A percentile compares a stretch with the other conserved stretches of the same genome.
phyloP scores from a whole-genome alignment of 2,797 vertebrate species.

The Xiphophorus birchmanni region DNA sequence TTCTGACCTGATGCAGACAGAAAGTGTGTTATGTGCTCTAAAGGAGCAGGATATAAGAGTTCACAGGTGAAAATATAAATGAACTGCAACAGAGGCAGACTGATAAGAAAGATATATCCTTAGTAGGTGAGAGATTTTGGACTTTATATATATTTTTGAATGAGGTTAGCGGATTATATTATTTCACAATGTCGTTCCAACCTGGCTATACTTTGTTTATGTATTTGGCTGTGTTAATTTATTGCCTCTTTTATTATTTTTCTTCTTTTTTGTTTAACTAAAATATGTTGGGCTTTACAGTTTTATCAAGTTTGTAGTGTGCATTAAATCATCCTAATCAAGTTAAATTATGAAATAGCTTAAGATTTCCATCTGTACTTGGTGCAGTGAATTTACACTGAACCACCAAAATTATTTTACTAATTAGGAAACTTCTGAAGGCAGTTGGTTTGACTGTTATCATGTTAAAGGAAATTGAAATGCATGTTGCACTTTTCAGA shows the following conservation, averaged over 20 bases:
- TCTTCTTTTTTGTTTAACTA: not conserved
- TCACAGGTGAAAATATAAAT: not conserved
- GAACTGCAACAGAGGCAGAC: not conserved
- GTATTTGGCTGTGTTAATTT: not conserved
- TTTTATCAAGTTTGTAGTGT: not conserved
- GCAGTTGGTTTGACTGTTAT: not conserved
- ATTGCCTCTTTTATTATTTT: not conserved
- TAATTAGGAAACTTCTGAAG: not conserved
- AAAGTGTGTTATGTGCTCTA: not conserved
- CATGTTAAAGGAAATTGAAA: not conserved
- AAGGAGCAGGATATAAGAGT: not conserved
- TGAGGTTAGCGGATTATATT: not conserved
- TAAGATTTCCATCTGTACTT: not conserved
- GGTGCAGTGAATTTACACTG: not conserved
- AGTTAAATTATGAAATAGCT: not conserved
- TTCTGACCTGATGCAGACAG: not conserved
- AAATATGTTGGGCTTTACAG: not conserved
- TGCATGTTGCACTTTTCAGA: not conserved
- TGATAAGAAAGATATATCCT: not conserved
- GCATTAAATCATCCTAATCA: not conserved
- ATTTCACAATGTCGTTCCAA: not conserved
- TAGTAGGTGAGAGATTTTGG: not conserved
- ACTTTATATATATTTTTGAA: not conserved
- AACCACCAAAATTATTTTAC: not conserved
- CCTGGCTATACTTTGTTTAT: not conserved